Conservation (phyloP, 1,140 invertebrate species). For the Anadara kagoshimensis region DNA sequence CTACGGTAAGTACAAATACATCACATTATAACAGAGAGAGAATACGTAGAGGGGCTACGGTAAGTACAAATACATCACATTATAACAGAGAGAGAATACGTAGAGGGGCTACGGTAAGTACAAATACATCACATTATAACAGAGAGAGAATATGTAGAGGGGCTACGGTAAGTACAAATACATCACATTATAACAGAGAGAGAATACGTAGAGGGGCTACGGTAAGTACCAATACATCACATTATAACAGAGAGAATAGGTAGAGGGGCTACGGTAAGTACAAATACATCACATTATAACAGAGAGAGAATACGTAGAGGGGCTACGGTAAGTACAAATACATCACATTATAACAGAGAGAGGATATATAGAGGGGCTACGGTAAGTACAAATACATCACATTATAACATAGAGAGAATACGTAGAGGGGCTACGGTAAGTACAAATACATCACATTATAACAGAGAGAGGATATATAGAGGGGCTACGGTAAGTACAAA, state of each 20-base stretch:
- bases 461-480: too few species aligned
- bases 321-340: slow-evolving; percentile 70
- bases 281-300: slow-evolving; percentile 99
- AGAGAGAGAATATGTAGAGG: too few species aligned
- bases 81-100: too few species aligned
- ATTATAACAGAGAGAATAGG: too few species aligned
- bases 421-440: slow-evolving; percentile 66
- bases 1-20: slow-evolving; percentile 91
- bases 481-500: slow-evolving; percentile 85
- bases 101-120: too few species aligned
- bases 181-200: too few species aligned
- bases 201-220: too few species aligned
- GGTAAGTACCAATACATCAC: too few species aligned
- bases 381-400: slow-evolving; percentile 91
- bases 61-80: slow-evolving; percentile 37
- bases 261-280: too few species aligned
- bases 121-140: too few species aligned
- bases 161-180: too few species aligned
- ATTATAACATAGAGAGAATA: slow-evolving; percentile 86
- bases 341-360: slow-evolving; percentile 76
- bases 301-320: slow-evolving; percentile 85
- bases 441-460: too few species aligned
- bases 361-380: slow-evolving; percentile 79
- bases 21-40: slow-evolving; percentile 99
- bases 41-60: slow-evolving; percentile 77